phyloP scores from a whole-genome alignment of 1,140 invertebrate genomes.

The Scaptomyza hsui region DNA sequence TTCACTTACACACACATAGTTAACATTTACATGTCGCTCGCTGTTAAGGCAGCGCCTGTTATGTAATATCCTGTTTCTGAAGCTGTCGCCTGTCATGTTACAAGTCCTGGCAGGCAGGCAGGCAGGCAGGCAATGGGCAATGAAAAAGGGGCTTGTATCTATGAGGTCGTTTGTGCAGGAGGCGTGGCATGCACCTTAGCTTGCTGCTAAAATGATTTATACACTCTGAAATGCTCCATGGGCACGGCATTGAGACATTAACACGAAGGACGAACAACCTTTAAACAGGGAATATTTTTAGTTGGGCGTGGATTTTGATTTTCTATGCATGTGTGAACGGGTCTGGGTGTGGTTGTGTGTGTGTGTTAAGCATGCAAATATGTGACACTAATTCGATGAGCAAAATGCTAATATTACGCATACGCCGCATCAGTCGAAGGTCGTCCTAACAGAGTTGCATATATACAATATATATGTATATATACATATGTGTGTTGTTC shows the following conservation, averaged over 20 bases:
- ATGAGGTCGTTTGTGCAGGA: conserved; percentile 20
- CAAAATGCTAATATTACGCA: conserved; percentile 42
- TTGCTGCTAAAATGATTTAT: conserved; percentile 75
- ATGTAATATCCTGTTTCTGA: conserved; percentile 80
- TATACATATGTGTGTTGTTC: not conserved
- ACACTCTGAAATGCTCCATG: conserved; percentile 50
- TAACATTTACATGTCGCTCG: conserved; percentile 51
- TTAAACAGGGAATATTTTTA: conserved; percentile 16
- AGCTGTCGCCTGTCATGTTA: conserved; percentile 77
- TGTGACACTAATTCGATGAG: conserved; percentile 50
- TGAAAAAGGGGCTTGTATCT: not conserved
- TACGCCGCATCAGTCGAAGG: conserved; percentile 46
- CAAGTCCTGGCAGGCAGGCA: conserved; percentile 46
- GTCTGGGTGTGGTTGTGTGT: not conserved
- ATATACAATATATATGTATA: not conserved
- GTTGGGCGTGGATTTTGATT: conserved; percentile 24
- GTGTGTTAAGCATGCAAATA: conserved; percentile 34
- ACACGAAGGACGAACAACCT: conserved; percentile 57
- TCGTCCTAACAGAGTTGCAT: conserved; percentile 13
- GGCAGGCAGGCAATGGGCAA: conserved; percentile 6
- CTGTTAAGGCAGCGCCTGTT: conserved; percentile 72
- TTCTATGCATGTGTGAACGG: not conserved
- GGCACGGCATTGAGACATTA: conserved; percentile 80
- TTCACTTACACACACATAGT: conserved; percentile 14
- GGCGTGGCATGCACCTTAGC: conserved; percentile 69